Conservation (phyloP, 2,888 invertebrate genomes). For the Pogonocherus hispidulus region DNA sequence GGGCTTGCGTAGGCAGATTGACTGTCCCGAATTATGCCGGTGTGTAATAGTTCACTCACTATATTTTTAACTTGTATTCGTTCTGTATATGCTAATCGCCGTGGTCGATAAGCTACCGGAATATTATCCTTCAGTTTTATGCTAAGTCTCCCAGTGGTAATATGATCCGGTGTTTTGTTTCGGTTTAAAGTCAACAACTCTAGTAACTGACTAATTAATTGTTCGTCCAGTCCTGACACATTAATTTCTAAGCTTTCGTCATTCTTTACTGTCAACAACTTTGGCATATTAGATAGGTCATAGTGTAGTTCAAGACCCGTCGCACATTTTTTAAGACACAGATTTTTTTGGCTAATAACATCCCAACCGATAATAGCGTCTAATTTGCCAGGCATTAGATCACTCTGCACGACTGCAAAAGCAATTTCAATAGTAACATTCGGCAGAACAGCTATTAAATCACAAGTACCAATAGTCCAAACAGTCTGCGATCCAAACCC, state of each 20-base stretch:
- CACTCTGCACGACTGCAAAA: slow-evolving; percentile 35
- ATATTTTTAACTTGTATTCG: slow-evolving; percentile 35
- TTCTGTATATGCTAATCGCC: slow-evolving; percentile 41
- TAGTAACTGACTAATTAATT: not conserved
- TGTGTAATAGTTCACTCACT: slow-evolving; percentile 38
- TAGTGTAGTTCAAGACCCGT: not conserved
- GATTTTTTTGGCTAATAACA: not conserved
- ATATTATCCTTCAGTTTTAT: slow-evolving; percentile 38
- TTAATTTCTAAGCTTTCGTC: not conserved
- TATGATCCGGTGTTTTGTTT: slow-evolving; percentile 38
- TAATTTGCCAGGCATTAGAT: slow-evolving; percentile 32
- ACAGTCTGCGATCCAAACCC: slow-evolving; percentile 36
- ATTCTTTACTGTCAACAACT: not conserved
- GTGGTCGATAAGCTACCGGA: slow-evolving; percentile 39
- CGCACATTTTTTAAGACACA: not conserved
- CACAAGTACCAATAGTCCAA: slow-evolving; percentile 38
- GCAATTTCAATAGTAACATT: slow-evolving; percentile 40
- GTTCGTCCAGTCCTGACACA: not conserved
- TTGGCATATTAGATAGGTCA: not conserved
- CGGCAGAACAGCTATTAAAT: slow-evolving; percentile 38
- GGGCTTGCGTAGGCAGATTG: slow-evolving; percentile 46
- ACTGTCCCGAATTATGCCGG: slow-evolving; percentile 44
- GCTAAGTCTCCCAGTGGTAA: slow-evolving; percentile 29
- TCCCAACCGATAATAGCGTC: slow-evolving; percentile 1
- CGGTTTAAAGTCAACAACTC: slow-evolving; percentile 6